phyloP scores from a whole-genome alignment of 2,113 vertebrate genomes.

The Tricholaema leucomelas region DNA sequence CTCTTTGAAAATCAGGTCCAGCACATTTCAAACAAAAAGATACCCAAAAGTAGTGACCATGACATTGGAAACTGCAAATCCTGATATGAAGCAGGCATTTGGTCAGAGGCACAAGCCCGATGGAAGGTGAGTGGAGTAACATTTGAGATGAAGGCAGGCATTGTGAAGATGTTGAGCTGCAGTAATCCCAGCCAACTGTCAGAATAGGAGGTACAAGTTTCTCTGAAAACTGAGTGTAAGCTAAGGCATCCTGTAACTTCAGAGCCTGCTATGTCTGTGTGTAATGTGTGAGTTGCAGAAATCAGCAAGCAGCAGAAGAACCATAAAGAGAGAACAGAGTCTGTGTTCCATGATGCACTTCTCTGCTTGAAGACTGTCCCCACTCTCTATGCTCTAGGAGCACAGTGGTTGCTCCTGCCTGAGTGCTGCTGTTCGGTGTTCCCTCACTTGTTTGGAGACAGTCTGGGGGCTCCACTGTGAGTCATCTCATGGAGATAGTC shows the following conservation, averaged over 20 bases:
- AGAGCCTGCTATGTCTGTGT: neutral
- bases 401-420: neutral
- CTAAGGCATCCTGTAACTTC: neutral
- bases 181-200: neutral
- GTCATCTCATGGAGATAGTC: neutral
- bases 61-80: neutral
- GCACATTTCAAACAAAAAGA: neutral
- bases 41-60: neutral
- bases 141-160: neutral
- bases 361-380: neutral
- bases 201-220: neutral
- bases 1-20: constrained; percentile 1
- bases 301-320: neutral
- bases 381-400: neutral
- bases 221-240: neutral
- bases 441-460: neutral
- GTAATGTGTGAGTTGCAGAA: neutral
- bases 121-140: neutral
- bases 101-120: neutral
- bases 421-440: neutral
- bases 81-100: neutral
- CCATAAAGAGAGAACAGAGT: neutral
- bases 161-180: neutral
- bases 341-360: neutral
- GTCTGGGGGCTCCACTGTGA: neutral